Evolutionary conservation across 2,113 vertebrate species (phyloP).

Genomic region (Peromyscus maniculatus): DNA sequence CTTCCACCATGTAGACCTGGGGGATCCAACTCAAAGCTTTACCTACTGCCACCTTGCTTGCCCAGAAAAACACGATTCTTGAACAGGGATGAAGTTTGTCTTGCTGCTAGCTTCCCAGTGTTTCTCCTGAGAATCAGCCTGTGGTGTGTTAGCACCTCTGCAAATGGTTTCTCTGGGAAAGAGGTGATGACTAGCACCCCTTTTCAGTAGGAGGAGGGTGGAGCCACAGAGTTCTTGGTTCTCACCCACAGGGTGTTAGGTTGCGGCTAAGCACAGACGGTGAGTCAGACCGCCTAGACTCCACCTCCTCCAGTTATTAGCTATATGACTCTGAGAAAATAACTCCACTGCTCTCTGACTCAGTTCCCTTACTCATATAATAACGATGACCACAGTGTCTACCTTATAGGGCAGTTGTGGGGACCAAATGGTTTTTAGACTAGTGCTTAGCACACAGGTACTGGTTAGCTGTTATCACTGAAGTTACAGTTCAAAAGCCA

Average conservation of each 20-base stretch:
- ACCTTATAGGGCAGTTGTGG: no score
- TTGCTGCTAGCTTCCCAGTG: neutral
- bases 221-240: neutral
- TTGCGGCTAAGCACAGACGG: neutral
- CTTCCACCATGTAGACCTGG: neutral
- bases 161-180: neutral
- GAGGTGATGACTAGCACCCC: neutral
- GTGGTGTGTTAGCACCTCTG: neutral
- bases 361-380: conserved; percentile 19
- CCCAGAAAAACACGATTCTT: neutral
- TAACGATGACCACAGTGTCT: neutral
- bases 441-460: neutral
- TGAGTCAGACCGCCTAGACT: neutral
- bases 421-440: neutral
- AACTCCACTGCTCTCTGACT: neutral
- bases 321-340: conserved; percentile 5
- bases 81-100: conserved; percentile 7
- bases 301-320: neutral
- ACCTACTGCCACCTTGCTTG: neutral
- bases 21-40: neutral
- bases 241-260: neutral
- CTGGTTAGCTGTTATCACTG: neutral
- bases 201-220: neutral
- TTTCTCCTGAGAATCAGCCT: conserved; percentile 4
- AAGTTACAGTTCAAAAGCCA: neutral